These are phyloP conservation scores for Nothocercus julius DNA, from an alignment of 2,113 vertebrate species.

Conservation along the genomic window DNA sequence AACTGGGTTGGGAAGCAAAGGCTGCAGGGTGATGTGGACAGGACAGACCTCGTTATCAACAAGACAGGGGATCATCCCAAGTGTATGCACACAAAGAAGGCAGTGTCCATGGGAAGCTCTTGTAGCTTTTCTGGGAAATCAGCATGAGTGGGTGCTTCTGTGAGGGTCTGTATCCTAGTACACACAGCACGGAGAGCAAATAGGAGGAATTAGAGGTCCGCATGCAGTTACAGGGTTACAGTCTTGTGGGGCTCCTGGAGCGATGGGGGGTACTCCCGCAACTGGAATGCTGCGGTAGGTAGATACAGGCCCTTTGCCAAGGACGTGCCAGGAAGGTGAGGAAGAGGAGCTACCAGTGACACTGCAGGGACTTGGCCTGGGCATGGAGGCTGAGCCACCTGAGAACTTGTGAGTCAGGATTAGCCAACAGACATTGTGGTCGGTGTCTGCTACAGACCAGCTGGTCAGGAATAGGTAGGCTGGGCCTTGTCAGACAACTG, in stretches of 20 bases:
- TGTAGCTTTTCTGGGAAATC: neutral
- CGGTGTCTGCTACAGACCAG: neutral
- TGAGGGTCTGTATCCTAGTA: neutral
- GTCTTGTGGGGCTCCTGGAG: neutral
- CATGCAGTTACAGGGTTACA: neutral
- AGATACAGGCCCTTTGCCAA: neutral
- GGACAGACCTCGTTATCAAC: neutral
- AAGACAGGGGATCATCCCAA: neutral
- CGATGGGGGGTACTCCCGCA: neutral
- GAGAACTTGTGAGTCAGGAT: neutral
- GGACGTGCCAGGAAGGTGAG: fast-evolving
- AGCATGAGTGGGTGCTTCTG: neutral
- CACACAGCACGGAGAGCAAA: neutral
- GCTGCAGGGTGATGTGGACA: neutral
- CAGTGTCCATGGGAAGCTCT: neutral
- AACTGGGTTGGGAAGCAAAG: neutral
- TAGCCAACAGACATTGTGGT: neutral
- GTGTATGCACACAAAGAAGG: neutral
- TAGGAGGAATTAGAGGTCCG: neutral
- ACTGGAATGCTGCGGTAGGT: neutral
- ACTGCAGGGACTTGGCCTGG: neutral
- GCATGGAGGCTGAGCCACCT: neutral
- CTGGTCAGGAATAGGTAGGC: neutral
- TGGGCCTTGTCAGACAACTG: neutral
- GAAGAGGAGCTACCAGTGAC: neutral